Evolutionary conservation across 2,888 invertebrate genomes (phyloP).

Genomic region (Poecilobothrus nobilitatus): DNA sequence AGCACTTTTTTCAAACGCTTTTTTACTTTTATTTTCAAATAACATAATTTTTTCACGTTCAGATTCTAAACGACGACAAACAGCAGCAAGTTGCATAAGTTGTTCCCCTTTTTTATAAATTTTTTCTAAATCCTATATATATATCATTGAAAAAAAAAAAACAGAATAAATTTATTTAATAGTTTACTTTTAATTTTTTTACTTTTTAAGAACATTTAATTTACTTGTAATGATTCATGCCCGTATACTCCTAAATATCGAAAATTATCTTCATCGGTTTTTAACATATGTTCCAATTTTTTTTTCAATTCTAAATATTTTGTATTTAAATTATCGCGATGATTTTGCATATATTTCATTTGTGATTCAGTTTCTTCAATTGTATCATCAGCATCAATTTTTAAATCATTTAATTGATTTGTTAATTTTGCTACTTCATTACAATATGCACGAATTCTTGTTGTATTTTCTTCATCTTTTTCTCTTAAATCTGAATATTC

Average conservation of each 20-base stretch:
- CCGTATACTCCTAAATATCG: conserved; percentile 55
- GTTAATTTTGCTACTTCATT: conserved; percentile 37
- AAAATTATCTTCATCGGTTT: conserved; percentile 48
- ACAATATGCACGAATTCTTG: conserved; percentile 38
- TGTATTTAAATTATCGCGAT: conserved; percentile 46
- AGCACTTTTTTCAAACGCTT: conserved; percentile 26
- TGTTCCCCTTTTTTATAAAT: conserved; percentile 51
- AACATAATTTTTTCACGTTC: conserved; percentile 49
- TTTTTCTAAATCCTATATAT: conserved; percentile 47
- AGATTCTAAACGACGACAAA: conserved; percentile 61
- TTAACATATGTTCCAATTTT: conserved; percentile 47
- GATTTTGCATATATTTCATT: conserved; percentile 44
- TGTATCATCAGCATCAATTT: conserved; percentile 47
- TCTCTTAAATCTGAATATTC: conserved; percentile 44
- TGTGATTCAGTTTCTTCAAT: conserved; percentile 45
- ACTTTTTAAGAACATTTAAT: background rate
- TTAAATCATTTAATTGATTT: conserved; percentile 36
- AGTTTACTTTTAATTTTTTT: background rate
- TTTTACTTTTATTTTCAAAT: conserved; percentile 32
- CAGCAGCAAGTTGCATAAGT: conserved; percentile 52
- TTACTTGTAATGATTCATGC: conserved; percentile 42
- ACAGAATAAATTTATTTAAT: background rate
- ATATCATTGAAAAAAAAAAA: background rate
- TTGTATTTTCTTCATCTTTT: conserved; percentile 41
- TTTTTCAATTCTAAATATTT: conserved; percentile 48